phyloP scores from a whole-genome alignment of 2,888 invertebrate genomes.

The Hedya salicella region DNA sequence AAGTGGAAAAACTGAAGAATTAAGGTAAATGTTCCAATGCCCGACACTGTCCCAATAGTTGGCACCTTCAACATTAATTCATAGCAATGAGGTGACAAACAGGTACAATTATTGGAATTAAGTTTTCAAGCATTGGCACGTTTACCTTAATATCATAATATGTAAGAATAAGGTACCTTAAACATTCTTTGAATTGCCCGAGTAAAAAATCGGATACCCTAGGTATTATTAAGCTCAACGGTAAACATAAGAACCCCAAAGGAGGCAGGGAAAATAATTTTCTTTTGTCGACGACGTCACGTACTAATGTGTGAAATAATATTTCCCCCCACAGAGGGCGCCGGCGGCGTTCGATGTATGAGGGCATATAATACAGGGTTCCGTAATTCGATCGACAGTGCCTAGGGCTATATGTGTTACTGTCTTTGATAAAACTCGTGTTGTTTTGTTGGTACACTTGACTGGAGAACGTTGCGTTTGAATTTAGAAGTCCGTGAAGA shows the following conservation, averaged over 20 bases:
- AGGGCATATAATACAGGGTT: slow-evolving; percentile 52
- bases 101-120: too few relatives aligned
- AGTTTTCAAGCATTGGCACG: too few relatives aligned
- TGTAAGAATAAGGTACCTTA: too few relatives aligned
- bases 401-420: background rate
- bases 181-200: too few relatives aligned
- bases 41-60: too few relatives aligned
- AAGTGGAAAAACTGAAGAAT: too few relatives aligned
- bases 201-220: background rate
- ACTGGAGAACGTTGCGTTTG: background rate
- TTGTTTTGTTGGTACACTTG: background rate
- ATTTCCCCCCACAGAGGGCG: slow-evolving; percentile 65
- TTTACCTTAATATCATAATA: too few relatives aligned
- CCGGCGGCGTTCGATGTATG: slow-evolving; percentile 57
- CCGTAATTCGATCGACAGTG: slow-evolving; percentile 5
- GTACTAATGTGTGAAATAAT: slow-evolving; percentile 74
- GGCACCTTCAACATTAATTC: too few relatives aligned
- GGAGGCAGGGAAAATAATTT: slow-evolving; percentile 55
- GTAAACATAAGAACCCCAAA: slow-evolving; percentile 48
- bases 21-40: too few relatives aligned
- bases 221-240: slow-evolving; percentile 35
- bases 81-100: too few relatives aligned
- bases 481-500: background rate
- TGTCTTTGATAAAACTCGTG: background rate
- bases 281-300: slow-evolving; percentile 59